Conservation (phyloP, 2,888 invertebrate species). For the Lepidocyrtoides sp. region DNA sequence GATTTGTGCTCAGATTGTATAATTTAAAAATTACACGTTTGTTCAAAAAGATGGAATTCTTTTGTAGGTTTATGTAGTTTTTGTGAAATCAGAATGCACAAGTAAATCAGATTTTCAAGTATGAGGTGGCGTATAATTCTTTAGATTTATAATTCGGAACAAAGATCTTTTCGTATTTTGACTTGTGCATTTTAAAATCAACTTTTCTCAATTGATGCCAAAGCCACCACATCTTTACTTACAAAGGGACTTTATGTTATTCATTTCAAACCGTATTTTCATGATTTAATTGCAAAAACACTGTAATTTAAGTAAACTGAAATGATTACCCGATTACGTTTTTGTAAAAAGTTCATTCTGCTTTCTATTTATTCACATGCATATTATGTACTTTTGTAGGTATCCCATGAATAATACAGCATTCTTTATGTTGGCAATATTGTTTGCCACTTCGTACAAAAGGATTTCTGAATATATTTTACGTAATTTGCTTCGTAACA, state of each 20-base stretch:
- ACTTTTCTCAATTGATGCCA: neutral
- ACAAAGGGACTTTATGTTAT: neutral
- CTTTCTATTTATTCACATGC: too few species aligned
- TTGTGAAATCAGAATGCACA: neutral
- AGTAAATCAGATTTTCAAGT: conserved; percentile 5
- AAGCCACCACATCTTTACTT: too few species aligned
- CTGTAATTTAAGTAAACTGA: neutral
- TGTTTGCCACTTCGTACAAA: too few species aligned
- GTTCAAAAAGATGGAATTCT: conserved; percentile 53
- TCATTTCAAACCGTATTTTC: neutral
- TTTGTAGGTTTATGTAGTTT: conserved; percentile 16
- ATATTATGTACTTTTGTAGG: too few species aligned
- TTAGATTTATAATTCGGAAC: neutral
- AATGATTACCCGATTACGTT: too few species aligned
- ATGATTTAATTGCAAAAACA: neutral
- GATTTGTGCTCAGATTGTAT: conserved; percentile 73
- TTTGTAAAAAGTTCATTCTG: too few species aligned
- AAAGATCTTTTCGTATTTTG: neutral
- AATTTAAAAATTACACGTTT: conserved; percentile 73
- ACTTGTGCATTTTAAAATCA: neutral
- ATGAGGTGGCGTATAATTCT: neutral
- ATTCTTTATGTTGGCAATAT: too few species aligned
- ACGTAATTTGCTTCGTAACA: neutral
- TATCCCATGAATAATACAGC: too few species aligned
- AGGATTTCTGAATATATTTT: too few species aligned